A percentile compares a stretch with the other conserved stretches of the same genome.
Evolutionary conservation across 2,113 vertebrate genomes (phyloP).

Genomic region (Daubentonia madagascariensis): DNA sequence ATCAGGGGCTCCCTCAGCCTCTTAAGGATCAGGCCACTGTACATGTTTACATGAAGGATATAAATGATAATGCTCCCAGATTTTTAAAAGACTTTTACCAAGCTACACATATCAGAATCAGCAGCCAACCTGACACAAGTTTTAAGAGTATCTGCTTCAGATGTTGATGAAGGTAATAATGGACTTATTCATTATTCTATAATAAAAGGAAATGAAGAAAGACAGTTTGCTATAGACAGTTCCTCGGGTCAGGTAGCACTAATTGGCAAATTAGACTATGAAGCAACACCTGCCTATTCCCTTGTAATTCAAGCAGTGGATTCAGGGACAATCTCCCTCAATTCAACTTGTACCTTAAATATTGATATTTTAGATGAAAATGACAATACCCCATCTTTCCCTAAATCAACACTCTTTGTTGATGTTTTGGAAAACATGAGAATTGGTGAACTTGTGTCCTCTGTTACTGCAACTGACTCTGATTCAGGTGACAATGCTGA

Average conservation of each 20-base stretch:
- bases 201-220: constrained; percentile 93
- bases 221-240: constrained; percentile 90
- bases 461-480: constrained; percentile 93
- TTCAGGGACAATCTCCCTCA: constrained; percentile 86
- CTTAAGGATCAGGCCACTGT: constrained; percentile 96
- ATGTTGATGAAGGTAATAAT: constrained; percentile 95
- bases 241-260: constrained; percentile 93
- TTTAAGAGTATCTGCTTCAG: constrained; percentile 94
- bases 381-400: constrained; percentile 95
- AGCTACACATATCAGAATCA: constrained; percentile 93
- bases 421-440: constrained; percentile 98
- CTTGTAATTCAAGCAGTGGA: constrained; percentile 94
- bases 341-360: constrained; percentile 92
- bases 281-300: constrained; percentile 91
- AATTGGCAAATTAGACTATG: constrained; percentile 94
- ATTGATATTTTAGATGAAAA: constrained; percentile 96
- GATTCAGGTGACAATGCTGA: constrained; percentile 96
- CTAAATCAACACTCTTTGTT: constrained; percentile 90
- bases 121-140: constrained; percentile 94
- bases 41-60: constrained; percentile 95
- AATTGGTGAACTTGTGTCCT: constrained; percentile 95
- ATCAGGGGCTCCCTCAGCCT: constrained; percentile 96
- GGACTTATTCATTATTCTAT: constrained; percentile 92
- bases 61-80: constrained; percentile 96
- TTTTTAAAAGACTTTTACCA: constrained; percentile 97